These are phyloP conservation scores for Eupithecia vulgata DNA, from an alignment of 2,888 invertebrate genomes.

Conservation along the genomic window DNA sequence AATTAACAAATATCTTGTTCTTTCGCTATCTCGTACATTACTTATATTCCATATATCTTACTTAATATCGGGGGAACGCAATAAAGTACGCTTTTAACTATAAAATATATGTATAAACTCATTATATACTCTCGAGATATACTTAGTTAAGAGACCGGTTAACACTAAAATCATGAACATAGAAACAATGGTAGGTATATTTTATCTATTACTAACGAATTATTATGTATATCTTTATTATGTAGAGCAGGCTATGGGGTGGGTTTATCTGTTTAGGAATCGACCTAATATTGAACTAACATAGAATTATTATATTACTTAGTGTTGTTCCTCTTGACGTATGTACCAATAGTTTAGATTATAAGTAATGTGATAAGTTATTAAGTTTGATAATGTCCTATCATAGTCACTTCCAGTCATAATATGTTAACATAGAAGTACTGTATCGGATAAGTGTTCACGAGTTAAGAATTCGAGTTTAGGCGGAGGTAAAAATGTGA, in stretches of 20 bases:
- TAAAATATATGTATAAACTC: slow-evolving; percentile 58
- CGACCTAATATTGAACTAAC: slow-evolving; percentile 40
- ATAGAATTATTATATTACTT: slow-evolving; percentile 52
- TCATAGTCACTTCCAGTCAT: slow-evolving; percentile 84
- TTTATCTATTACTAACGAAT: not conserved
- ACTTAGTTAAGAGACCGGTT: slow-evolving; percentile 6
- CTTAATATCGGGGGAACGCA: slow-evolving; percentile 86
- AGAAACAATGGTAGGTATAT: not conserved
- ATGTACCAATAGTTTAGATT: slow-evolving; percentile 63
- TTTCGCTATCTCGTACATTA: slow-evolving; percentile 10
- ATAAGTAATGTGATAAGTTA: slow-evolving; percentile 80
- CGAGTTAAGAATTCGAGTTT: slow-evolving; percentile 62
- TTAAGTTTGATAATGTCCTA: slow-evolving; percentile 72
- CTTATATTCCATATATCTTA: slow-evolving; percentile 53
- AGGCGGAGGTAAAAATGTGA: slow-evolving; percentile 73
- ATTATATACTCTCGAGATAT: slow-evolving; percentile 54
- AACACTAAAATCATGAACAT: not conserved
- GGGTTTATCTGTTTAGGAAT: slow-evolving; percentile 24
- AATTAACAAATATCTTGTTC: slow-evolving; percentile 8
- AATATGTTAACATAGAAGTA: slow-evolving; percentile 80
- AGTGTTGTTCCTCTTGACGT: slow-evolving; percentile 72
- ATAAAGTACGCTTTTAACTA: slow-evolving; percentile 87
- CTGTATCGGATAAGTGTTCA: slow-evolving; percentile 41
- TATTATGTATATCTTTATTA: not conserved
- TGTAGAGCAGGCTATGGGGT: slow-evolving; percentile 58